Evolutionary conservation across 2,888 invertebrate species (phyloP).

Genomic region (Gastracanthus pulcherrimus): DNA sequence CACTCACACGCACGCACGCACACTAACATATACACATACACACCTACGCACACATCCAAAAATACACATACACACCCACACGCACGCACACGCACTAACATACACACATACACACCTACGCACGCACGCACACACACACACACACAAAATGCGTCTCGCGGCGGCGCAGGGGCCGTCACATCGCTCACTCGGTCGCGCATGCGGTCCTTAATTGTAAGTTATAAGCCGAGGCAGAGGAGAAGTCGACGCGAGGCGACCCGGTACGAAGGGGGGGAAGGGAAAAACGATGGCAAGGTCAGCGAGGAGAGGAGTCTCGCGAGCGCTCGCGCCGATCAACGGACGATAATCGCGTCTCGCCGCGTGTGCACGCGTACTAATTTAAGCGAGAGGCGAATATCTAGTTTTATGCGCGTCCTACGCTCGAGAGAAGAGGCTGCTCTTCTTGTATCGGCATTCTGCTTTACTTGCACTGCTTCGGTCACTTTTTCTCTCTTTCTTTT

Average conservation of each 20-base stretch:
- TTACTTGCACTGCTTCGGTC: neutral
- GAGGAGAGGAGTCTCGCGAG: no score
- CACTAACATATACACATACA: no score
- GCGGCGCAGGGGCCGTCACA: constrained; percentile 21
- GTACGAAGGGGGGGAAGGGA: no score
- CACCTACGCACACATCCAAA: no score
- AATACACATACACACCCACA: no score
- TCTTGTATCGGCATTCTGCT: neutral
- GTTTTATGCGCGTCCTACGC: constrained; percentile 11
- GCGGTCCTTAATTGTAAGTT: constrained; percentile 54
- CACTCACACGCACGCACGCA: no score
- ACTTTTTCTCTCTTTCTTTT: neutral
- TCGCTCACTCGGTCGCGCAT: constrained; percentile 38
- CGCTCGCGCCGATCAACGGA: constrained; percentile 32
- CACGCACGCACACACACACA: no score
- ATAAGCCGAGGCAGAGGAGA: constrained; percentile 39
- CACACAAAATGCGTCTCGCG: neutral
- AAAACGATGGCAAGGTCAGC: constrained; percentile 55
- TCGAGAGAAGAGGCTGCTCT: no score
- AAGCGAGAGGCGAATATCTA: no score
- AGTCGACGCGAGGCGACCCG: constrained; percentile 40
- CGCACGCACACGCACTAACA: no score
- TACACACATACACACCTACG: no score
- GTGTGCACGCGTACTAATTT: neutral
- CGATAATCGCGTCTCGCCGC: constrained; percentile 51